Evolutionary conservation across 2,797 vertebrate genomes (phyloP).

Genomic region (Pygocentrus nattereri): DNA sequence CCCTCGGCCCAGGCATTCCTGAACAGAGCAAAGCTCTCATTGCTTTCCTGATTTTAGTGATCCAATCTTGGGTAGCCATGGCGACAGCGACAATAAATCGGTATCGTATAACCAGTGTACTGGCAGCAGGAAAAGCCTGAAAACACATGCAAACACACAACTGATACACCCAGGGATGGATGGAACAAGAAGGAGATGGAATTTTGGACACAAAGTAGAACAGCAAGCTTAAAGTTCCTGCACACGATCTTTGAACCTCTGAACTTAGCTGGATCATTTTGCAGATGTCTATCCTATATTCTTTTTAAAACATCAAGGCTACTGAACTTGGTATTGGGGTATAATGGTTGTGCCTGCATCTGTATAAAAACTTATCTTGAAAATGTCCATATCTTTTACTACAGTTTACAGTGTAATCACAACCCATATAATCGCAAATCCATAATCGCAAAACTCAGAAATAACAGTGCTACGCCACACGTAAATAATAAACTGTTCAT

Average conservation of each 20-base stretch:
- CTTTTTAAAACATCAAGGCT: too few relatives aligned
- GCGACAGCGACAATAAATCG: constrained; percentile 48
- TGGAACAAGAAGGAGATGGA: constrained; percentile 4
- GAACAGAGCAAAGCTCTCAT: constrained; percentile 30
- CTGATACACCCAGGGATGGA: background rate
- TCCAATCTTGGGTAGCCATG: constrained; percentile 41
- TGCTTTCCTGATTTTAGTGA: constrained; percentile 42
- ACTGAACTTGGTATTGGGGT: too few relatives aligned
- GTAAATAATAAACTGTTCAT: too few relatives aligned
- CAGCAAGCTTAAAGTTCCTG: constrained; percentile 27
- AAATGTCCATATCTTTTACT: too few relatives aligned
- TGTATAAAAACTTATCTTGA: too few relatives aligned
- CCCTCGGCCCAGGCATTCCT: constrained; percentile 50
- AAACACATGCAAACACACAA: constrained; percentile 39
- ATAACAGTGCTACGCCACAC: too few relatives aligned
- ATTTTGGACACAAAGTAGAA: constrained; percentile 38
- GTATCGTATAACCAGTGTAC: constrained; percentile 47
- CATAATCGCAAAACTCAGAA: too few relatives aligned
- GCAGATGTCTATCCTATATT: background rate
- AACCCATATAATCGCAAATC: too few relatives aligned
- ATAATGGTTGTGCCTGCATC: too few relatives aligned
- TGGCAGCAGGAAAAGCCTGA: constrained; percentile 56
- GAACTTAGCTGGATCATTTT: background rate
- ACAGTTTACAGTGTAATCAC: too few relatives aligned
- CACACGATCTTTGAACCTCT: constrained; percentile 17